Evolutionary conservation across 1,140 invertebrate species (phyloP), one percentile per base, ranked within the genome.

Genomic region (Oncopeltus fasciatus): DNA sequence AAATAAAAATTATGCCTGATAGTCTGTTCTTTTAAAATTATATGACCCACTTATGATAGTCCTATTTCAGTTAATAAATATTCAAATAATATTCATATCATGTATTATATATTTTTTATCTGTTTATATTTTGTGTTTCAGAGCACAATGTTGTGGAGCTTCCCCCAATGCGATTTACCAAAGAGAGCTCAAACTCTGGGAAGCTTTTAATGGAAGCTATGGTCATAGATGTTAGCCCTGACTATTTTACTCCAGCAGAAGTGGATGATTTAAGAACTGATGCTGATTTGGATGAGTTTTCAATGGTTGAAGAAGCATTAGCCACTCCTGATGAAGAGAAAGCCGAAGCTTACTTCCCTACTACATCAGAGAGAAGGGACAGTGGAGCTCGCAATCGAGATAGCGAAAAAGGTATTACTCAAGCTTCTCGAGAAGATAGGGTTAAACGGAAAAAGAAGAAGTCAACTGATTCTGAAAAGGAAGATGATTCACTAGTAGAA

Each of bases 121-220:
- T n/a, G n/a, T n/a, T n/a, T n/a, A 28, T 9, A 57, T 26, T 16
- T 24, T 62, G 53, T 60, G 46, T 72, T 74, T 16, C 67, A 73
- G 88, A 90, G 72, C 86, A 89, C 63, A 90, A 90, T 71, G 80
- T 92, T 2, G 83, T 92, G 1, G 89, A 92, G 72, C 72, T 94
- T n/a, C 90, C 90, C 18, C 89, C 90, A 12, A 75, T 94, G 68
- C 76, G 90, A 62, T 92, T 93, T 71, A 83, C 87, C 0, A 91
- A 92, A 72, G 89, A 94, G 75, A 87, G 88, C 0, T 90, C 89
- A 0, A 88, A 83, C 26, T 88, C 88, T 1, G 87, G 89, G 18
- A 89, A 90, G 72, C 74, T 92, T 3, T 70, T 90, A 0, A 90
- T 92, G 87, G 90, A 93, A 77, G 90, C 90, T 1, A 86, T 92